Conservation (phyloP, 1,140 invertebrate genomes). For the Drosophila kanapiae region DNA sequence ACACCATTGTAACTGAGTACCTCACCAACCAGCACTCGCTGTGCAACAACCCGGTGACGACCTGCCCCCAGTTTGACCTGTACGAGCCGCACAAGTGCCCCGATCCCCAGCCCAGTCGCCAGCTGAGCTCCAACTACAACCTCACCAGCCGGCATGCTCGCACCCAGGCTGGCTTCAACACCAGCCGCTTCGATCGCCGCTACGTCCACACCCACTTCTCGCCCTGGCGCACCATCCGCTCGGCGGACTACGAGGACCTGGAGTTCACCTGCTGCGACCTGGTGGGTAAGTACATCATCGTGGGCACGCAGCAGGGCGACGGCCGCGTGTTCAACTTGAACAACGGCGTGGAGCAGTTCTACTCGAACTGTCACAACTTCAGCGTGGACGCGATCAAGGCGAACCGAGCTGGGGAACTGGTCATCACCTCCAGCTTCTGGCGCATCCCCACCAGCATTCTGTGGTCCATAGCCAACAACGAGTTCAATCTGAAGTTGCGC, state of each 20-base stretch:
- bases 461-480: conserved; percentile 91
- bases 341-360: conserved; percentile 91
- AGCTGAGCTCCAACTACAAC: conserved; percentile 90
- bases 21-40: conserved; percentile 97
- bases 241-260: conserved; percentile 90
- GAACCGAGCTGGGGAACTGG: conserved; percentile 90
- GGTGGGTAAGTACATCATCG: conserved; percentile 91
- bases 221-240: conserved; percentile 92
- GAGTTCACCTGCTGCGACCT: conserved; percentile 91
- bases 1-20: conserved; percentile 98
- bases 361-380: conserved; percentile 93
- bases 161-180: conserved; percentile 87
- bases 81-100: conserved; percentile 97
- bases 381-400: conserved; percentile 91
- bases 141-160: conserved; percentile 88
- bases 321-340: conserved; percentile 94
- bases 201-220: conserved; percentile 96
- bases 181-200: conserved; percentile 90
- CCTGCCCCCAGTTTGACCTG: conserved; percentile 95
- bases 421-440: conserved; percentile 95
- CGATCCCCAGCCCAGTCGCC: conserved; percentile 91
- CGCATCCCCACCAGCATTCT: conserved; percentile 93
- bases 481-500: conserved; percentile 90
- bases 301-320: conserved; percentile 95
- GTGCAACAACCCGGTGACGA: conserved; percentile 96